A percentile compares a stretch with the other conserved stretches of the same genome.
Evolutionary conservation across 2,113 vertebrate species (phyloP).

Genomic region (Bettongia penicillata): DNA sequence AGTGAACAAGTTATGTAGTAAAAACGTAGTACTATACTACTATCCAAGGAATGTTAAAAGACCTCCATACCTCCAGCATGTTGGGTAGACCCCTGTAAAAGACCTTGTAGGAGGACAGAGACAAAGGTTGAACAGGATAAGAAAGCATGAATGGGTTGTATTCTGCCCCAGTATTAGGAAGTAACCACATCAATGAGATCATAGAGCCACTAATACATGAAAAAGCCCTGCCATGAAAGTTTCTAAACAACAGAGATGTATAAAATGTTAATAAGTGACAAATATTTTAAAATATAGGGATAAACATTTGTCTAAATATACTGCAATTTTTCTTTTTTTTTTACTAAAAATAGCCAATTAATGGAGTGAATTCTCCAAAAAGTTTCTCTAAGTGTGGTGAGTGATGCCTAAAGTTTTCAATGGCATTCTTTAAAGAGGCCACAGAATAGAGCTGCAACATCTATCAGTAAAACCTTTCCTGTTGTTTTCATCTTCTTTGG

Average conservation of each 20-base stretch:
- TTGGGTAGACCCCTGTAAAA: neutral
- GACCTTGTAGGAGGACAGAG: neutral
- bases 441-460: neutral
- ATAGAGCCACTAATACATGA: neutral
- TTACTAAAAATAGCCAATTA: neutral
- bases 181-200: neutral
- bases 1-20: neutral
- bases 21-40: neutral
- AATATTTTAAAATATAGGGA: neutral
- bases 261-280: neutral
- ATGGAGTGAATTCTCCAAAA: neutral
- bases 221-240: neutral
- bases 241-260: neutral
- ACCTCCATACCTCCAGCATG: neutral
- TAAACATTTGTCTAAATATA: neutral
- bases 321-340: neutral
- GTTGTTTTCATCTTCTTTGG: neutral
- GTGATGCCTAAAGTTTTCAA: neutral
- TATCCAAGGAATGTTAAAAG: neutral
- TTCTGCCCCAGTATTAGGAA: neutral
- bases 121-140: neutral
- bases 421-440: neutral
- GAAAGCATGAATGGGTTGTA: neutral
- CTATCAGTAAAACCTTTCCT: neutral
- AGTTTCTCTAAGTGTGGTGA: neutral